These are phyloP conservation scores for Phocoena sinus DNA, from an alignment of 2,113 vertebrate genomes.

Conservation along the genomic window DNA sequence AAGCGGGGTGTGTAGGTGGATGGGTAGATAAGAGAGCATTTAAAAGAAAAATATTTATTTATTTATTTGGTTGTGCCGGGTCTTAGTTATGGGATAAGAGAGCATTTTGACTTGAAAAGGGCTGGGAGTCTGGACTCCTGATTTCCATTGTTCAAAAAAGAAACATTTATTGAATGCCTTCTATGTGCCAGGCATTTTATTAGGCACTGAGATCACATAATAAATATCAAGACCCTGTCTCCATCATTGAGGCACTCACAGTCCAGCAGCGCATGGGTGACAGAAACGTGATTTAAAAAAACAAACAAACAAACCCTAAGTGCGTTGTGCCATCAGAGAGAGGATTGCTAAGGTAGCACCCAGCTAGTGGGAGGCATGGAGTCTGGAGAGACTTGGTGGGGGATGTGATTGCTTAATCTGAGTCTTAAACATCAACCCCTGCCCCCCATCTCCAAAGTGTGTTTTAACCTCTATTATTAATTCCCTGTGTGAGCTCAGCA, in stretches of 20 bases:
- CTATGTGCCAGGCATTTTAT: background rate
- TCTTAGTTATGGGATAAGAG: background rate
- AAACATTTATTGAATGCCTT: background rate
- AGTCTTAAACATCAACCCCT: background rate
- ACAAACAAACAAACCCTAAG: background rate
- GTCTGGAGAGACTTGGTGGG: background rate
- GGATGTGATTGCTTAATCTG: background rate
- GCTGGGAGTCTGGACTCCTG: background rate
- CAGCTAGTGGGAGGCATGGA: background rate
- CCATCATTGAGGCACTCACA: background rate
- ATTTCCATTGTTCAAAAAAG: background rate
- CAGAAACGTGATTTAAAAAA: background rate
- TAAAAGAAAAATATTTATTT: background rate
- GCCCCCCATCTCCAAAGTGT: background rate
- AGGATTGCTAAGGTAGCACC: background rate
- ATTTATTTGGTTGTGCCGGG: no score
- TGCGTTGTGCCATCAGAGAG: background rate
- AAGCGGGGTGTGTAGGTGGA: slow-evolving; percentile 17
- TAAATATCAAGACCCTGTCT: background rate
- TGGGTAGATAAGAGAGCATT: slow-evolving; percentile 26
- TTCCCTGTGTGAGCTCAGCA: background rate
- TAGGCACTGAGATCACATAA: background rate
- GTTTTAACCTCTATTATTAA: slow-evolving; percentile 23
- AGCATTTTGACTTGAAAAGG: slow-evolving; percentile 29
- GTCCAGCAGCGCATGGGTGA: background rate